phyloP scores from a whole-genome alignment of 2,113 vertebrate genomes.

The Solea solea region DNA sequence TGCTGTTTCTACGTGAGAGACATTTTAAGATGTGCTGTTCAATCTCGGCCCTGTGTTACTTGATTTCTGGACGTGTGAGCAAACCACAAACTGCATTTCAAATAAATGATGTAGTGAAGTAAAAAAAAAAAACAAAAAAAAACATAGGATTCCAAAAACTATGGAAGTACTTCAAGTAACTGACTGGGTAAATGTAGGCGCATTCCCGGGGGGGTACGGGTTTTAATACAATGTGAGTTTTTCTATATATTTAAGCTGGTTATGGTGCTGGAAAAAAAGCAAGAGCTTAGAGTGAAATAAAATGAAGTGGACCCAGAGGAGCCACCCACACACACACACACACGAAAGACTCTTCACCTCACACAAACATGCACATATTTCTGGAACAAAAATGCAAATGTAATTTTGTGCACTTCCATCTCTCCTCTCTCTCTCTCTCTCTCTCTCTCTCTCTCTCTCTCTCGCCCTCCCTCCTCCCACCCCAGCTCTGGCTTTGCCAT shows the following conservation, averaged over 20 bases:
- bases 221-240: constrained; percentile 12
- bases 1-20: no score
- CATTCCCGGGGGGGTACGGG: background rate
- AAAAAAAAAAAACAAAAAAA: no score
- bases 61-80: no score
- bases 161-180: background rate
- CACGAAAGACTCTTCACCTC: constrained; percentile 14
- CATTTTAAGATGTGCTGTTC: no score
- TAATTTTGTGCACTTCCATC: constrained; percentile 72
- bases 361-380: constrained; percentile 55
- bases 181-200: background rate
- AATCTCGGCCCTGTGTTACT: no score
- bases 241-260: constrained; percentile 19
- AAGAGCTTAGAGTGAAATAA: constrained; percentile 56
- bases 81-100: no score
- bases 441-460: constrained; percentile 9
- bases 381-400: constrained; percentile 71
- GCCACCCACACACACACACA: constrained; percentile 30
- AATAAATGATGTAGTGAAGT: no score
- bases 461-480: background rate
- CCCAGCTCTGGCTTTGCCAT: constrained; percentile 73
- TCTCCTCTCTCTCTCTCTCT: constrained; percentile 17
- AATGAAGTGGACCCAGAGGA: constrained; percentile 32
- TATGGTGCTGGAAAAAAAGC: constrained; percentile 15
- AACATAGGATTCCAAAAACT: no score